These are phyloP conservation scores for Lasioglossum lativentre DNA, from an alignment of 2,888 invertebrate species.

Conservation along the genomic window DNA sequence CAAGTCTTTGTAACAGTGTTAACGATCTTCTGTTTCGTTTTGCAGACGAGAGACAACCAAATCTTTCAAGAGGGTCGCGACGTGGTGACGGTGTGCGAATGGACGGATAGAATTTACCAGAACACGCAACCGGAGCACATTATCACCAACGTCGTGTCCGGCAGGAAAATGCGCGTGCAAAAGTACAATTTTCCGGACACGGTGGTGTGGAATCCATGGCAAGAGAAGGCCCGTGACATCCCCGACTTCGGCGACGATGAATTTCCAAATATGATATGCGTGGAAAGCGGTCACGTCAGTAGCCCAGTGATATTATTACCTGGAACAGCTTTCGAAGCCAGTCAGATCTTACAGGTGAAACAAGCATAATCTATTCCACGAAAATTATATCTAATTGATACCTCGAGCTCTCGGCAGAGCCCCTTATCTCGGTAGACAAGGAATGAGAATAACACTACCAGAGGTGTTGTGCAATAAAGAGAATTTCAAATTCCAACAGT, in stretches of 20 bases:
- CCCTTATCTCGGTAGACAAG: background rate
- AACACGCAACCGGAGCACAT: slow-evolving; percentile 97
- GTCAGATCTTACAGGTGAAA: slow-evolving; percentile 92
- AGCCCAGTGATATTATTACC: slow-evolving; percentile 94
- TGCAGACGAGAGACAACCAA: slow-evolving; percentile 92
- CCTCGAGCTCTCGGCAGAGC: background rate
- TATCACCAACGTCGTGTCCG: slow-evolving; percentile 96
- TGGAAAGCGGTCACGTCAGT: slow-evolving; percentile 96
- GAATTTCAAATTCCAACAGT: too few relatives aligned
- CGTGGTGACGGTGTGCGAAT: slow-evolving; percentile 95
- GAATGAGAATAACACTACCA: background rate
- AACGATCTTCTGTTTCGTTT: slow-evolving; percentile 29
- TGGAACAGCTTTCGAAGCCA: slow-evolving; percentile 96
- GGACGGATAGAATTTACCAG: slow-evolving; percentile 97
- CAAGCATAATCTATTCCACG: background rate
- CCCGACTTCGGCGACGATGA: slow-evolving; percentile 98
- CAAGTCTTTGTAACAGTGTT: background rate
- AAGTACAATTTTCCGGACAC: slow-evolving; percentile 98
- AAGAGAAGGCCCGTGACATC: slow-evolving; percentile 96
- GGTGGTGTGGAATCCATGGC: slow-evolving; percentile 99
- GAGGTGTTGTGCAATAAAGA: too few relatives aligned
- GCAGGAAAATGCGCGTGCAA: slow-evolving; percentile 95
- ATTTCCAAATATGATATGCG: slow-evolving; percentile 98
- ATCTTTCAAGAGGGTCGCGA: slow-evolving; percentile 96
- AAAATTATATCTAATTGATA: background rate